Conservation (phyloP, 2,888 invertebrate species). For the Melipona bicolor region DNA sequence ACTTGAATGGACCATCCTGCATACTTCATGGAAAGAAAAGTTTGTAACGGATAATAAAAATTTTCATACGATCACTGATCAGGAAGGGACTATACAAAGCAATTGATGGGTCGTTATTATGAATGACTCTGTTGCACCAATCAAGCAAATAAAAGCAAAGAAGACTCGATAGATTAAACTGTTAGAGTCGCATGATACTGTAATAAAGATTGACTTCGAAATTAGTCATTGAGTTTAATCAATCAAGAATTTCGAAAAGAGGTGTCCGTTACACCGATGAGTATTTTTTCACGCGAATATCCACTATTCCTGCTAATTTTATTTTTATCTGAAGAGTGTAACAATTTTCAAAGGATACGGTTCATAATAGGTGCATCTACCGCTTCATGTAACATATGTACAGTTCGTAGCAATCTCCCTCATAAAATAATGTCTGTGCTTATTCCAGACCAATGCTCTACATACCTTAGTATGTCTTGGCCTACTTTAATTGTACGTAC, state of each 20-base stretch:
- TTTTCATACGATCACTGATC: neutral
- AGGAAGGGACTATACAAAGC: neutral
- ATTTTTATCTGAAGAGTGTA: neutral
- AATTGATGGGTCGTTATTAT: neutral
- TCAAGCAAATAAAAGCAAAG: neutral
- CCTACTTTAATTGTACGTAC: constrained; percentile 19
- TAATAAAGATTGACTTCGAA: neutral
- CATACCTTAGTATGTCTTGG: constrained; percentile 22
- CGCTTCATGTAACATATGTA: neutral
- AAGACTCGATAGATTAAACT: neutral
- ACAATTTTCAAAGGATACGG: neutral
- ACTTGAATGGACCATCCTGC: no score
- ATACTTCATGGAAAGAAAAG: neutral
- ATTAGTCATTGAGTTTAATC: neutral
- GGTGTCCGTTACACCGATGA: neutral
- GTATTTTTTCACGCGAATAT: neutral
- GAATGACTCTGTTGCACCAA: neutral
- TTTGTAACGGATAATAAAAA: neutral
- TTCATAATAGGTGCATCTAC: neutral
- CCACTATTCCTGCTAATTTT: neutral
- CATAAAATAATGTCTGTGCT: constrained; percentile 13
- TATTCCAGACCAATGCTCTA: constrained; percentile 15
- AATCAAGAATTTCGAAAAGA: neutral
- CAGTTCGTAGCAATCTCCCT: neutral
- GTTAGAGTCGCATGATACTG: neutral